These are phyloP conservation scores for Gallinago stenura DNA, from an alignment of 2,797 vertebrate species.

Conservation along the genomic window DNA sequence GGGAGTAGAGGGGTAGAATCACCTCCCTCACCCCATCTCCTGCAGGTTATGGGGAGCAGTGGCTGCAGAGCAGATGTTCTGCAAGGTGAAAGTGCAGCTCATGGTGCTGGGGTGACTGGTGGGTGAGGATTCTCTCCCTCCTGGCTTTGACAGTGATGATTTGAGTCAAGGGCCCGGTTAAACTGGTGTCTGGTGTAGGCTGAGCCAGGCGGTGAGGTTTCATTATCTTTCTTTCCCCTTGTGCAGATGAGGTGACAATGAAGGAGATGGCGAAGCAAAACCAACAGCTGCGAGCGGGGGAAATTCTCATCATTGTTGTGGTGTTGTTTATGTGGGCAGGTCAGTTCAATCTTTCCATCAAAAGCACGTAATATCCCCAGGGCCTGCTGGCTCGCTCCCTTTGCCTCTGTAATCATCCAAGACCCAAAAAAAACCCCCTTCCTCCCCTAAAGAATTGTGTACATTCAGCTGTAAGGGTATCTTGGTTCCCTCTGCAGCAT, in stretches of 20 bases:
- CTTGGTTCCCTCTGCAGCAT: neutral
- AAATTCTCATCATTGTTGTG: constrained; percentile 95
- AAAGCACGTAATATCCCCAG: rapidly evolving
- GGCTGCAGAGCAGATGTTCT: neutral
- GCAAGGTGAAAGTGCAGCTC: neutral
- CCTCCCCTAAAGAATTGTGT: rapidly evolving
- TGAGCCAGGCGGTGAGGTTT: rapidly evolving
- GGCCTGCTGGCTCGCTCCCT: neutral
- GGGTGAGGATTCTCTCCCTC: neutral
- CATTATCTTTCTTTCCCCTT: neutral
- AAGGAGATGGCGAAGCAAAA: constrained; percentile 86
- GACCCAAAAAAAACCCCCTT: neutral
- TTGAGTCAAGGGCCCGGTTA: neutral
- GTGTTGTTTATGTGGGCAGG: constrained; percentile 98
- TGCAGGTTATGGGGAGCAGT: neutral
- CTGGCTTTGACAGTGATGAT: neutral
- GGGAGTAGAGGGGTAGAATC: neutral
- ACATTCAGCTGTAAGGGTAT: neutral
- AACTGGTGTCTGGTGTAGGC: neutral
- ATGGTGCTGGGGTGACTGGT: rapidly evolving
- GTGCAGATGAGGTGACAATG: constrained; percentile 91
- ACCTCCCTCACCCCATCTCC: neutral
- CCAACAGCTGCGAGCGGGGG: constrained; percentile 91
- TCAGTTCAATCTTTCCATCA: constrained; percentile 64
- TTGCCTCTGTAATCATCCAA: neutral